Evolutionary conservation across 2,888 invertebrate genomes (phyloP), one percentile per base, ranked within the genome.

Genomic region (Drosophila imparisetae): DNA sequence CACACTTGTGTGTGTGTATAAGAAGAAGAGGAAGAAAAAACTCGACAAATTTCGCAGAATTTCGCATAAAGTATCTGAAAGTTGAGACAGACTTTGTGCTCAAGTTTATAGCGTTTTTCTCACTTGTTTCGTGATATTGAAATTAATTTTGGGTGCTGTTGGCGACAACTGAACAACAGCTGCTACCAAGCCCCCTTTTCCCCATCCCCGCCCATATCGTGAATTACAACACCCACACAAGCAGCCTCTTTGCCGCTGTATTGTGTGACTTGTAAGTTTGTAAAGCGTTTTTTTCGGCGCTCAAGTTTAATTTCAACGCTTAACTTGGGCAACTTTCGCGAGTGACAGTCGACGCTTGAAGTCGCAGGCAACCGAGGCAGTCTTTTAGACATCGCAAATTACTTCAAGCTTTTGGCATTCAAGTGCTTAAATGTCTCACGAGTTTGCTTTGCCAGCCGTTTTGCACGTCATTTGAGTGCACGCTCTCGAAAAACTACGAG

Each of bases 361-460:
- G 66, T 60, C 70, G 60, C 70, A 62, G 61, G 48, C 48, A 52
- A 40, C 65, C 38, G 27, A 38, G 72, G 77, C 24, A 24, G 45
- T 87, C 81, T 83, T 88, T 89, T 83, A 68, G 77, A 74, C 81
- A 70, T 42, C 63, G 73, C 85, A 86, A 84, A 89, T 89, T 89
- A 69, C 73, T 78, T 70, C 74, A 81, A 87, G 71, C 74, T 78
- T 87, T 80, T 84, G 81, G 75, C 78, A 84, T 87, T 89, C 78
- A 89, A 89, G 88, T 82, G 88, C 85, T 87, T 89, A 85, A 89
- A 85, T 85, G 90, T 85, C 85, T 87, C 85, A 71, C 81, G 87
- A 89, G 81, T 55, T 83, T 69, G 67, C 55, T 52, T 45, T 55
- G 57, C 62, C 65, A 66, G 68, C 57, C 68, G 63, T 73, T 69